A percentile compares a stretch with the other conserved stretches of the same genome.
phyloP scores from a whole-genome alignment of 1,140 invertebrate species.

The Babylonia areolata region DNA sequence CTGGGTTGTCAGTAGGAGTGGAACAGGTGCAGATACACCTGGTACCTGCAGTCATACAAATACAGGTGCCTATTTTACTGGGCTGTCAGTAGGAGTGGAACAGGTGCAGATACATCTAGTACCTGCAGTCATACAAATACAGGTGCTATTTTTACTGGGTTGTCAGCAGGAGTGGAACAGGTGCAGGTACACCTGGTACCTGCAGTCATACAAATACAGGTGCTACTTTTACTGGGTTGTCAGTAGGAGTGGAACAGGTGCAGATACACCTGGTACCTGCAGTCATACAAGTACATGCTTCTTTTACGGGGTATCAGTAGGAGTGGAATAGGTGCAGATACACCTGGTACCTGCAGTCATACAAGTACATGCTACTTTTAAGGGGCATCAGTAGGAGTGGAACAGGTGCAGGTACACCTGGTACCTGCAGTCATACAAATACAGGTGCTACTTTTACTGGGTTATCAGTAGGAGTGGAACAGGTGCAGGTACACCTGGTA shows the following conservation, averaged over 20 bases:
- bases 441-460: not conserved
- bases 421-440: no score
- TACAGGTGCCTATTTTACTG: constrained; percentile 36
- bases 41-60: not conserved
- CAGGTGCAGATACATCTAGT: constrained; percentile 20
- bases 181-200: constrained; percentile 27
- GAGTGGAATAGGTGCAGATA: constrained; percentile 2
- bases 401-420: no score
- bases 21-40: constrained; percentile 19
- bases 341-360: not conserved
- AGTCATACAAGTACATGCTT: not conserved
- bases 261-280: constrained; percentile 18
- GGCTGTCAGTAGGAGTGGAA: constrained; percentile 53
- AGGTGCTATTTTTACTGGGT: constrained; percentile 44
- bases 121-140: not conserved
- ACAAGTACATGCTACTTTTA: no score
- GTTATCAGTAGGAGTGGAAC: constrained; percentile 50
- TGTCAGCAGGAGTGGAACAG: constrained; percentile 51
- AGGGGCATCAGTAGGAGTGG: no score
- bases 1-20: constrained; percentile 58
- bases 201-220: not conserved
- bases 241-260: constrained; percentile 40
- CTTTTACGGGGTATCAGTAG: constrained; percentile 51
- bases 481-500: constrained; percentile 18
- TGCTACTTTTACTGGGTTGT: constrained; percentile 45